Base-by-base conservation (phyloP, 2,113 vertebrate genomes). In the Origma solitaria region DNA sequence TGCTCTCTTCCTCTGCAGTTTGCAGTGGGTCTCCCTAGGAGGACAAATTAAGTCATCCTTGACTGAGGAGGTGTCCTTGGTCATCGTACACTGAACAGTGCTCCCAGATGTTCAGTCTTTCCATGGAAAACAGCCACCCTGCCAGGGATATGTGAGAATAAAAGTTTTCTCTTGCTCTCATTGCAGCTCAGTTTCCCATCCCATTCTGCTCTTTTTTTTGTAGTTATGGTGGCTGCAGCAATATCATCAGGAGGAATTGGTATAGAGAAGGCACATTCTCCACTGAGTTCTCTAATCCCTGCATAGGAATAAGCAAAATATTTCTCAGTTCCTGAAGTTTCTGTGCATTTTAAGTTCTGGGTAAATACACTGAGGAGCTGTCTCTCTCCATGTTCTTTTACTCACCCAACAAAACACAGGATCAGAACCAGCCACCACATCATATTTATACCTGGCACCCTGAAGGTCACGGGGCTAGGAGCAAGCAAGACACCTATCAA, bases 41-140 rank as follows among this genome's bases (percentile, higher is more conserved):
- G 65, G n/a, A 92, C 28, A 82, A 42, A 60, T 83, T 65, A 66
- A 84, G 40, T 78, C 69, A 78, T 35, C 60, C 70, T 75, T 85
- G 51, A 75, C 56, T 45, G 25, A 71, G 10, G 23, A 76, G 30
- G 9, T 65, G 65, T 57, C 33, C 47, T 62, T 71, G 53, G 60
- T 81, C 27, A 35, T 35, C 37, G 33, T 58, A 70, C 33, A 42
- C 45, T 50, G 40, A 83, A 66, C 28, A 73, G 30, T 42, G 47
- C 15, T 90, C 19, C 68, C 64, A 84, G 72, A 21, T 73, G 60
- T 90, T 77, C 64, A 86, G 13, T 31, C 30, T 86, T 83, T 73
- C 64, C 21, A 62, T 12, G 21, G 56, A 50, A 88, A 92, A 65
- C 17, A 78, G 21, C 20, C 35, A 75, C 13, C 9, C 16, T 75